Evolutionary conservation across 2,888 invertebrate species (phyloP).

Genomic region (Cancer borealis): DNA sequence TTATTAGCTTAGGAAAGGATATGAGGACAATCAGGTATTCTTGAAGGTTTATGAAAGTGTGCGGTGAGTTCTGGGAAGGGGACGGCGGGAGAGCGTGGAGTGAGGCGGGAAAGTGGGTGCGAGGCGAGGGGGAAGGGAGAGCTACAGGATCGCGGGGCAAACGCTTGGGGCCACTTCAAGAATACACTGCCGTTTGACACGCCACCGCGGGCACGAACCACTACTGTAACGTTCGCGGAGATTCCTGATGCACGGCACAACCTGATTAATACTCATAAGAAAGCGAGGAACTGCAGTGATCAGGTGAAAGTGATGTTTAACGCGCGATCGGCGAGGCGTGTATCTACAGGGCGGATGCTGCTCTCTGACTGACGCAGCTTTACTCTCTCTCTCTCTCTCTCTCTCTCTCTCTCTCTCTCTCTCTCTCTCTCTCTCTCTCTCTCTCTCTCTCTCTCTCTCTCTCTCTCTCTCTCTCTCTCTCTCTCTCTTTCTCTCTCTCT

Average conservation of each 20-base stretch:
- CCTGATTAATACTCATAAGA: neutral
- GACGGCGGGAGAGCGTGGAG: neutral
- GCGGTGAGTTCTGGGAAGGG: neutral
- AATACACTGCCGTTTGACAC: neutral
- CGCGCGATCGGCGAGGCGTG: neutral
- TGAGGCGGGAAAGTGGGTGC: neutral
- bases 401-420: neutral
- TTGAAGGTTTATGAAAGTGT: neutral
- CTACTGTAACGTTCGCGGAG: neutral
- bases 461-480: neutral
- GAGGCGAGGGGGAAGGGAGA: neutral
- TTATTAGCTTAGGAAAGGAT: neutral
- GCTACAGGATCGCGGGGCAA: neutral
- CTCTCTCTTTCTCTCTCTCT: neutral
- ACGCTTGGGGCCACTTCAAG: slow-evolving; percentile 5
- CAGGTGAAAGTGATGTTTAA: neutral
- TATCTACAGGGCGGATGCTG: neutral
- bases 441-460: neutral
- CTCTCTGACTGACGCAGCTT: slow-evolving; percentile 7
- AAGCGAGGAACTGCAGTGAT: neutral
- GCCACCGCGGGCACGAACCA: slow-evolving; percentile 15
- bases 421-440: neutral
- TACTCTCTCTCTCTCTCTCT: neutral
- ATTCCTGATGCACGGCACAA: neutral
- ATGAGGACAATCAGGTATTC: neutral